Evolutionary conservation across 2,888 invertebrate species (phyloP).

Genomic region (Agonopterix arenella): DNA sequence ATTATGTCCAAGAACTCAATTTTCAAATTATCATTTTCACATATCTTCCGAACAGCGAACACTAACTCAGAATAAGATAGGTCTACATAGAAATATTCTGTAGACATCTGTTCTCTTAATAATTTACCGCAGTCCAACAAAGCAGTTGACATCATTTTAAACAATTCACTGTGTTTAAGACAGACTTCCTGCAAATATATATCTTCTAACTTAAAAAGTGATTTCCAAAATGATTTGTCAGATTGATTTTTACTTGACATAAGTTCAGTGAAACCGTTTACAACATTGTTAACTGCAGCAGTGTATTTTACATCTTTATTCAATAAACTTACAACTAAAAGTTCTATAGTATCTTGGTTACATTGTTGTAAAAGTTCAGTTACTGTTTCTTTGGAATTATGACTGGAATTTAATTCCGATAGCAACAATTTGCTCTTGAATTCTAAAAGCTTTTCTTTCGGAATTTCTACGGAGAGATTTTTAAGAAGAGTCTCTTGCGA

Average conservation of each 20-base stretch:
- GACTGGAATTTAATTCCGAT: conserved; percentile 27
- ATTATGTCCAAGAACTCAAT: conserved; percentile 59
- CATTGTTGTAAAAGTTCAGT: conserved; percentile 33
- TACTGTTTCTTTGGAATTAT: conserved; percentile 25
- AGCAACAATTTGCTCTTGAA: conserved; percentile 50
- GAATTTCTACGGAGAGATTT: conserved; percentile 34
- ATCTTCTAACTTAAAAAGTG: conserved; percentile 38
- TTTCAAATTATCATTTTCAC: conserved; percentile 47
- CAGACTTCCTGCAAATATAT: conserved; percentile 42
- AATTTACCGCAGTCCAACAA: conserved; percentile 57
- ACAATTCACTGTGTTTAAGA: conserved; percentile 41
- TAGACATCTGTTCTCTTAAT: conserved; percentile 45
- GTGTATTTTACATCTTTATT: conserved; percentile 31
- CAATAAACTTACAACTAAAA: conserved; percentile 44
- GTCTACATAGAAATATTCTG: conserved; percentile 61
- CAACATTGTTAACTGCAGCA: conserved; percentile 26
- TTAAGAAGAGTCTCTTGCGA: conserved; percentile 50
- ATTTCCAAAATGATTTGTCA: conserved; percentile 49
- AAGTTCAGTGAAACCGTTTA: conserved; percentile 27
- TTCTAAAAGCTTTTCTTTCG: conserved; percentile 35
- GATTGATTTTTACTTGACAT: conserved; percentile 31
- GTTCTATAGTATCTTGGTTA: conserved; percentile 34
- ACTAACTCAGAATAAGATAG: conserved; percentile 70
- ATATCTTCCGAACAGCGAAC: conserved; percentile 52
- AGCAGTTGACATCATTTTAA: conserved; percentile 41